Conservation (phyloP, 2,888 invertebrate species). For the Galerucella calmariensis region DNA sequence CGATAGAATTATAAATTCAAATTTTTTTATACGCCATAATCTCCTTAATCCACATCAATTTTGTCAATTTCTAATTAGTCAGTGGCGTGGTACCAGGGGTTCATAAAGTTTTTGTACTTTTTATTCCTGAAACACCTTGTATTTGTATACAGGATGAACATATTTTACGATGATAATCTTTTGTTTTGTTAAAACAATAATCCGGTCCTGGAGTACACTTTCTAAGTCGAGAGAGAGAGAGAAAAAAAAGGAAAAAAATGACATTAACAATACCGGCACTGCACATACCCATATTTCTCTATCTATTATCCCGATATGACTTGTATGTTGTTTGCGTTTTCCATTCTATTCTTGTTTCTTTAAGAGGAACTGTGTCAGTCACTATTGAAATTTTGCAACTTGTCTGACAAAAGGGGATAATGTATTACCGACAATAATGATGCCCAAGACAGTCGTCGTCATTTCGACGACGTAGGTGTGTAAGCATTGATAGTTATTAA, state of each 20-base stretch:
- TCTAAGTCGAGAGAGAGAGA: slow-evolving; percentile 1
- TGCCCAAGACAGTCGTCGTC: not conserved
- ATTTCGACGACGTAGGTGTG: no score
- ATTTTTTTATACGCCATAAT: no score
- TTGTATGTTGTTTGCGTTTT: slow-evolving; percentile 17
- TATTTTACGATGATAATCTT: no score
- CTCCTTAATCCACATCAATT: no score
- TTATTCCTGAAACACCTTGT: no score
- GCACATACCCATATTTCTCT: slow-evolving; percentile 15
- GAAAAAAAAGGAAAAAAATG: not conserved
- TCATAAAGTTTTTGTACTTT: no score
- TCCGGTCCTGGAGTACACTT: not conserved
- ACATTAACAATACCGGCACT: slow-evolving; percentile 8
- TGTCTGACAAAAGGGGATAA: slow-evolving; percentile 25
- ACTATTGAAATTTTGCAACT: slow-evolving; percentile 24
- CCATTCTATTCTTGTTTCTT: slow-evolving; percentile 20
- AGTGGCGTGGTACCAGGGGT: no score
- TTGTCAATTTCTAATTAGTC: no score
- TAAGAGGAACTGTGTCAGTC: slow-evolving; percentile 29
- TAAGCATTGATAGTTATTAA: not conserved
- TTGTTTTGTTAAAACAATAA: no score
- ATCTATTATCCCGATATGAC: slow-evolving; percentile 30
- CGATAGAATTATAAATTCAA: no score
- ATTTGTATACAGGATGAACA: no score
- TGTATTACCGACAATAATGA: slow-evolving; percentile 20